These are phyloP conservation scores for Koerneria pararmatus DNA, from an alignment of 2,888 invertebrate species.

Conservation along the genomic window DNA sequence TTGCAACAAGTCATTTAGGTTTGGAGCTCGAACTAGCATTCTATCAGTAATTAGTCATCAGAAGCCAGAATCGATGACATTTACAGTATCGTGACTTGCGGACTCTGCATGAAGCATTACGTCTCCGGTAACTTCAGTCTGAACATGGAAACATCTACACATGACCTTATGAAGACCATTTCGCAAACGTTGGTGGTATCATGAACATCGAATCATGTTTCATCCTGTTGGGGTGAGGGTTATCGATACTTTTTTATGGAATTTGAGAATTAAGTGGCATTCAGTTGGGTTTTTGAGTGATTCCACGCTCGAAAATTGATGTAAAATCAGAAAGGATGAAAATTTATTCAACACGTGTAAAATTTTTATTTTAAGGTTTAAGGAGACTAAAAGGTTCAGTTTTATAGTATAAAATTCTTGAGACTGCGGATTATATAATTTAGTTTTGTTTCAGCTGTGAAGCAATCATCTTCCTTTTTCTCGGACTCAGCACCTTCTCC, in stretches of 20 bases:
- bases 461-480: slow-evolving; percentile 97
- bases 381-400: neutral
- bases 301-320: too few relatives aligned
- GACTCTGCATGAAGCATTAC: slow-evolving; percentile 80
- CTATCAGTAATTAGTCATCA: too few relatives aligned
- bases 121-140: slow-evolving; percentile 48
- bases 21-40: too few relatives aligned
- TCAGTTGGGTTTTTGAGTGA: neutral
- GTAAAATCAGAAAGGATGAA: too few relatives aligned
- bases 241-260: slow-evolving; percentile 1
- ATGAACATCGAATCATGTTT: too few relatives aligned
- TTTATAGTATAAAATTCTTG: neutral
- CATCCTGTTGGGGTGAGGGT: slow-evolving; percentile 68
- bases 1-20: too few relatives aligned
- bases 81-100: slow-evolving; percentile 90
- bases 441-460: slow-evolving; percentile 70
- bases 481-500: slow-evolving; percentile 90
- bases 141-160: slow-evolving; percentile 38
- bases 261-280: neutral
- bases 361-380: neutral
- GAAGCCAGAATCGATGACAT: too few relatives aligned
- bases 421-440: neutral
- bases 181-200: slow-evolving; percentile 66
- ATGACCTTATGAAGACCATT: slow-evolving; percentile 96
- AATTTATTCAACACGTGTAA: neutral